Base-by-base conservation (phyloP, 2,113 vertebrate genomes). In the Regulus satrapa region DNA sequence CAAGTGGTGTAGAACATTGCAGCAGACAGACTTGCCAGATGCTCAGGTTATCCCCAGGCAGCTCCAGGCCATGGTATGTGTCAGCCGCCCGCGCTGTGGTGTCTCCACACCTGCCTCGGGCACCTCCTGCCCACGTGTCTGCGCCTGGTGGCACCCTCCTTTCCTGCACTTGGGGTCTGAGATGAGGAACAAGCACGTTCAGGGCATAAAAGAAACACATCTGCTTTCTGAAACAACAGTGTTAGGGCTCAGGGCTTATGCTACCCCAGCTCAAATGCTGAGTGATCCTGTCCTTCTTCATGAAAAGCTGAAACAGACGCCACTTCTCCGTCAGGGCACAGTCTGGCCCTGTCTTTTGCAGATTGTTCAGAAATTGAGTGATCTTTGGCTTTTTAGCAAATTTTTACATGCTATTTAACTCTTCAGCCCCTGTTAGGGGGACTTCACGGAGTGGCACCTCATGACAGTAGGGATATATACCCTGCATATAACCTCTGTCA, bases 1-100 rank as follows among this genome's bases (percentile, higher is more conserved):
- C 64, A 95, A 95, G 95, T 81, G 77, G 45, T 64, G 61, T 68
- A 73, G 89, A 91, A 79, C 73, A 32, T 84, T 41, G 55, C 80
- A 84, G 89, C 52, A 85, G 78, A 85, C 40, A 91, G 80, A 85
- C 48, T 56, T 67, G 48, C 61, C 87, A 93, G 92, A 54, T 91
- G 96, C 77, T 85, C 5, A 2, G 73, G 73, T 71, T 87, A 43
- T 82, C 56, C 59, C 56, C 58, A 56, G 64, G n/a, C 29, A 62
- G 73, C 87, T 40, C 23, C 0, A 0, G 61, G 80, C 62, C 51
- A 7, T 29, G 51, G 32, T 8, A 49, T 0, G 2, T 83, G n/a
- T 71, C 80, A 74, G 73, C 51, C 5, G 1, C 38, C 63, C 4
- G 0, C 21, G 41, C 72, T 0, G 2, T 9, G 45, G 32, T 28